Conservation (phyloP, 2,113 vertebrate species). For the Solenodon paradoxus region DNA sequence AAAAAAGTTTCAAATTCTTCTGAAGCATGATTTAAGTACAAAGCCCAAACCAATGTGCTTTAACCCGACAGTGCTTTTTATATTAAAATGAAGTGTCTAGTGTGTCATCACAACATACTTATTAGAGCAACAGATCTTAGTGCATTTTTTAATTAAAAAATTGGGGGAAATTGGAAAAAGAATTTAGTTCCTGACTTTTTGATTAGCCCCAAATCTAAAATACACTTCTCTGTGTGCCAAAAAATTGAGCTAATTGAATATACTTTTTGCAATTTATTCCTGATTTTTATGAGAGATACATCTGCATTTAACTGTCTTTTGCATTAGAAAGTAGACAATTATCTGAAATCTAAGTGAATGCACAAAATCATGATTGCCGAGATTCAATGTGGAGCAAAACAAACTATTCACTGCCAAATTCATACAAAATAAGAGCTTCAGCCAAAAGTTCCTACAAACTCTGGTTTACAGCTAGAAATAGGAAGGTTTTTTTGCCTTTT, state of each 20-base stretch:
- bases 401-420: not conserved
- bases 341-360: conserved; percentile 16
- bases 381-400: not conserved
- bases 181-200: not conserved
- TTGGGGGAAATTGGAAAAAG: not conserved
- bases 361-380: not conserved
- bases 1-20: not conserved
- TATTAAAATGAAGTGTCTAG: not conserved
- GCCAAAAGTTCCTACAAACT: not conserved
- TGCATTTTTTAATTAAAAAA: not conserved
- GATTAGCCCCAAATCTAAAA: not conserved
- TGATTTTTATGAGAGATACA: not conserved
- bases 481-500: not conserved
- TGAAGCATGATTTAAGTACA: not conserved
- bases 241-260: not conserved
- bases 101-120: not conserved
- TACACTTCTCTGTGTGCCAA: not conserved
- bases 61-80: not conserved
- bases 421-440: not conserved
- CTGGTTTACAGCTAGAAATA: not conserved
- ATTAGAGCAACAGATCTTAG: not conserved
- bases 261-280: not conserved
- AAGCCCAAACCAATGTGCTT: not conserved
- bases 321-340: not conserved
- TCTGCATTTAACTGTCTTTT: not conserved